Evolutionary conservation across 2,797 vertebrate genomes (phyloP), one percentile per base, ranked within the genome.

Genomic region (Astyanax mexicanus): DNA sequence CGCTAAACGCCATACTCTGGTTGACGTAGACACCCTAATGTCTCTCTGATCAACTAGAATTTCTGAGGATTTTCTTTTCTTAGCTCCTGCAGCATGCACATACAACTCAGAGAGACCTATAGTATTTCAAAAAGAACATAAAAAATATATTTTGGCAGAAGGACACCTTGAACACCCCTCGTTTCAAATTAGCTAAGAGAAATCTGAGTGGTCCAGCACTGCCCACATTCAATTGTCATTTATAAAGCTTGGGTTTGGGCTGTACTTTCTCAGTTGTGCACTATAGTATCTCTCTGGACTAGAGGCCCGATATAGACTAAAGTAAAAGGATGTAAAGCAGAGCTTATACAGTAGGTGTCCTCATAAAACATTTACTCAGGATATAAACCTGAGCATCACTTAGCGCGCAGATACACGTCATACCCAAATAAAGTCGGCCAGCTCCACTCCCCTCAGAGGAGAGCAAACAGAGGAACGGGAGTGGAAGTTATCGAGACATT

Each of bases 321-420:
- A 42, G 62, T 45, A 62, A 45, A 27, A n/a, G 17, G 40, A 65
- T 44, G 25, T 65, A 65, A 27, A 25, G 37, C 37, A 57, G 37
- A 40, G 37, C 13, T 40, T 70, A 57, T 42, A n/a, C n/a, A n/a
- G n/a, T n/a, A 54, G 21, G 35, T 40, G 37, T 44, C 25, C 51
- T 70, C 52, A 70, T 57, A 57, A 70, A 70, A 55, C 51, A 54
- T 40, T 40, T 12, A 69, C 54, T 69, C 9, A 27, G 67, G 49
- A 49, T 19, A 54, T 69, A 69, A 69, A 75, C 65, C 15, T 58
- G 38, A 21, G 45, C 4, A 25, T 29, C 52, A 17, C 21, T 40
- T 25, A n/a, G 64, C 17, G 17, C 29, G 32, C 19, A 45, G 51
- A 57, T 35, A 40, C 49, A 37, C 12, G 13, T 37, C 21, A 66